phyloP scores from a whole-genome alignment of 2,888 invertebrate genomes.

The Nymphalis urticae region DNA sequence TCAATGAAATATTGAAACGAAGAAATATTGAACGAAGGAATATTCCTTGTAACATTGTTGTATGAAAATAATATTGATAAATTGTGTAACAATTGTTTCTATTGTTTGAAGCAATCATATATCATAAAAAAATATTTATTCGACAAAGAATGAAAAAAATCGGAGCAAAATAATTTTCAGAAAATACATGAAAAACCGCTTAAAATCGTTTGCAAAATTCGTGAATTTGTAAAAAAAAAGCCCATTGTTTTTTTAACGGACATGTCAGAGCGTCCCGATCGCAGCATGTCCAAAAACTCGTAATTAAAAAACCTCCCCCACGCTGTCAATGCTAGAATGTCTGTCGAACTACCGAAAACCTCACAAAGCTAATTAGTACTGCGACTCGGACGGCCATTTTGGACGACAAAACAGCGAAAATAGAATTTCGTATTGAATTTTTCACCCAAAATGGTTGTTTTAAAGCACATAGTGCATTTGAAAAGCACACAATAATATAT shows the following conservation, averaged over 20 bases:
- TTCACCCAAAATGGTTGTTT: not conserved
- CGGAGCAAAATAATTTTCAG: not conserved
- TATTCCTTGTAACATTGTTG: no score
- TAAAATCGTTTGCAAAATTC: not conserved
- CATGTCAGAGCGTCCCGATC: slow-evolving; percentile 18
- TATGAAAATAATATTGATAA: no score
- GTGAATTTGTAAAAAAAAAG: slow-evolving; percentile 15
- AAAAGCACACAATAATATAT: not conserved
- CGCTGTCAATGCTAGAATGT: slow-evolving; percentile 39
- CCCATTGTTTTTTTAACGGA: slow-evolving; percentile 18
- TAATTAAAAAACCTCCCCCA: slow-evolving; percentile 43
- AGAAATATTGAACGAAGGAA: no score
- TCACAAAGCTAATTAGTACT: slow-evolving; percentile 40
- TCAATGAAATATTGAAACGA: not conserved
- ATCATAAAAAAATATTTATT: no score
- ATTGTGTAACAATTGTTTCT: no score
- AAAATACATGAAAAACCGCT: not conserved
- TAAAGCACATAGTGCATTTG: not conserved
- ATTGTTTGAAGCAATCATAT: no score
- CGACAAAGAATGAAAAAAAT: no score
- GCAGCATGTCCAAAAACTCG: slow-evolving; percentile 34
- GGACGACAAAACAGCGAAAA: slow-evolving; percentile 7
- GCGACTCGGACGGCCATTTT: slow-evolving; percentile 13
- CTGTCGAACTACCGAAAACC: slow-evolving; percentile 41
- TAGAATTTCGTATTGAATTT: slow-evolving; percentile 23